Base-by-base conservation (phyloP, 1,140 invertebrate species). In the Atta texana region DNA sequence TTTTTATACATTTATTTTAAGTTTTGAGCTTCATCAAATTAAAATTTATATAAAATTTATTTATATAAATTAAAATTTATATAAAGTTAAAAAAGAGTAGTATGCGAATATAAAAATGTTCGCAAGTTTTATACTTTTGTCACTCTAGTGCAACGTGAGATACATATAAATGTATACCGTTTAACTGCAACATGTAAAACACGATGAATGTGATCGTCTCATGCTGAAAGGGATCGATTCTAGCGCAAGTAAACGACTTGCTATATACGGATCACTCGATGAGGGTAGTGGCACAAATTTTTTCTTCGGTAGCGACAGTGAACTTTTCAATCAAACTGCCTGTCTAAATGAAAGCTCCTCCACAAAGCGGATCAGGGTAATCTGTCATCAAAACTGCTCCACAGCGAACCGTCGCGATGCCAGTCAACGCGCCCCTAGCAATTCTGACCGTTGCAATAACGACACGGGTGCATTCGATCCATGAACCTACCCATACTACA, bases 331-430 rank as follows among this genome's bases (percentile, higher is more conserved):
- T 95, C 95, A 95, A 94, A 94, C 92, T 80, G 93, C 88, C 94
- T 95, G 94, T 95, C 94, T 90, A 94, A 95, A 95, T 94, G 94
- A 94, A 94, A 94, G 93, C 94, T 93, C 87, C 93, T 92, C 94
- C 93, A 95, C 94, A 95, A 95, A 94, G 94, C 93, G 93, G 91
- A 94, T 94, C 94, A 92, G 94, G 93, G 94, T 95, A 95, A 95
- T 95, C 95, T 95, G 95, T 95, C 94, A 95, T 95, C 94, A 94
- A 93, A 93, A 93, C 93, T 92, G 93, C 88, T 93, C 92, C 90
- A 92, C 91, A 86, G 77, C 88, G 91, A 92, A 90, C 93, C 92
- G 92, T 88, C 90, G 90, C 92, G 91, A 93, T 92, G 94, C 88
- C 93, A 94, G 92, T 93, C 94, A 92, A 93, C 64, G n/a, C 91